Base-by-base conservation (phyloP, 1,140 invertebrate genomes). In the Phortica variegata region DNA sequence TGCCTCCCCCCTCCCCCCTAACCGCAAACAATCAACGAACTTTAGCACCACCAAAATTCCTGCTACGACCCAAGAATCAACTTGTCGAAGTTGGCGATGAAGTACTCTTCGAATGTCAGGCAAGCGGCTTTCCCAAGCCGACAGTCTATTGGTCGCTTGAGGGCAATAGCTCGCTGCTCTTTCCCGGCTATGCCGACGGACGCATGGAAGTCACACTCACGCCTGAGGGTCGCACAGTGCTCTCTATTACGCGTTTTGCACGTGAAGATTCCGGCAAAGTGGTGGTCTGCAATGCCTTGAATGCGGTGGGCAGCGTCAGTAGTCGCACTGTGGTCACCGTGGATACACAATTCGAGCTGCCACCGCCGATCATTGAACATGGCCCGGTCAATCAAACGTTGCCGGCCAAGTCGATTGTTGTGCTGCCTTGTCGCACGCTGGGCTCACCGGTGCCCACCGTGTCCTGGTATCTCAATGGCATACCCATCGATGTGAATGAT, bases 301-400 rank as follows among this genome's bases (percentile, higher is more conserved):
- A 89, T 75, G 82, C 82, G 43, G 88, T 89, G 19, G 90, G 90
- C 31, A 89, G 87, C 49, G 84, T 85, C 9, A 86, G 87, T 54
- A 84, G 85, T 45, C 83, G 88, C 61, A 89, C 88, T 33, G 82
- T 84, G 66, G 78, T 93, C 49, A 85, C 84, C 48, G 86, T 93
- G 43, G 87, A 85, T 51, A 87, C 87, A 65, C 84, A 85, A 77
- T 86, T 87, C 73, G 85, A 87, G 71, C 77, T 83, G 49, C 89
- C 90, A 51, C 93, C 93, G 31, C 93, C 93, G 43, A 85, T 95
- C 49, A 95, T 97, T 65, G 82, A 85, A 52, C 80, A 87, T 56
- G 92, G 91, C 21, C 92, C 93, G 32, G 85, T 88, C 57, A 95
- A 96, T 79, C 93, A 96, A 82, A 97, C 93, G 8, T 78, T 87